These are phyloP conservation scores for Telenomus remus DNA, from an alignment of 1,140 invertebrate genomes.

Conservation along the genomic window DNA sequence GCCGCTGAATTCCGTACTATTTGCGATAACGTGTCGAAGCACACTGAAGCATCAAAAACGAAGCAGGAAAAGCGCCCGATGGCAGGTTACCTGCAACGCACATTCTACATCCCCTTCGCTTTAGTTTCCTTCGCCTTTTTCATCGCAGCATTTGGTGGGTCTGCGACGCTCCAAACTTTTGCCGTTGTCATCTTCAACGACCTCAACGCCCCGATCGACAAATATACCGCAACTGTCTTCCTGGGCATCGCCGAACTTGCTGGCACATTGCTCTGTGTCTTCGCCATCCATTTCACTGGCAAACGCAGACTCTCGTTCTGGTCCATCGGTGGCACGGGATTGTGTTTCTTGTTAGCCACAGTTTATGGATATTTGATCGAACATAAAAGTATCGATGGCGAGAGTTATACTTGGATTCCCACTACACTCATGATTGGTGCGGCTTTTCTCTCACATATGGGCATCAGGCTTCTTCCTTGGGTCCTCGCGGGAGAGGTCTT, in stretches of 20 bases:
- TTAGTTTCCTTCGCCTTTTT: constrained; percentile 81
- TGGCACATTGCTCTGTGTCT: constrained; percentile 79
- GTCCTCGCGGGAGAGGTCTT: constrained; percentile 84
- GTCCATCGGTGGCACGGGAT: constrained; percentile 79
- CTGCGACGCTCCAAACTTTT: constrained; percentile 82
- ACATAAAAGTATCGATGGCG: constrained; percentile 45
- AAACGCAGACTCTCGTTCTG: constrained; percentile 81
- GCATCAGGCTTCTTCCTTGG: constrained; percentile 84
- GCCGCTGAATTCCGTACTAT: constrained; percentile 77
- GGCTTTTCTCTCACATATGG: constrained; percentile 82
- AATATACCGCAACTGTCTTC: constrained; percentile 83
- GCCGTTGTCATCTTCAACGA: constrained; percentile 83
- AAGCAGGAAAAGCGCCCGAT: constrained; percentile 51
- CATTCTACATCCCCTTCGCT: constrained; percentile 80
- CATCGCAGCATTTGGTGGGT: constrained; percentile 82
- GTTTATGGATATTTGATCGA: constrained; percentile 75
- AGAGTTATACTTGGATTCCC: constrained; percentile 81
- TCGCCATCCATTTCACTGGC: constrained; percentile 81
- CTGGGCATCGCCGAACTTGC: constrained; percentile 81
- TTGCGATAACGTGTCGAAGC: constrained; percentile 68
- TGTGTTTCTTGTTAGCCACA: constrained; percentile 79
- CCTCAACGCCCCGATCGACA: constrained; percentile 82
- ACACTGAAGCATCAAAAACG: constrained; percentile 21
- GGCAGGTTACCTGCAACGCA: constrained; percentile 72
- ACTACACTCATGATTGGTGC: constrained; percentile 79